A percentile compares a stretch with the other conserved stretches of the same genome.
Evolutionary conservation across 2,888 invertebrate genomes (phyloP).

Genomic region (Psylliodes chrysocephalus): DNA sequence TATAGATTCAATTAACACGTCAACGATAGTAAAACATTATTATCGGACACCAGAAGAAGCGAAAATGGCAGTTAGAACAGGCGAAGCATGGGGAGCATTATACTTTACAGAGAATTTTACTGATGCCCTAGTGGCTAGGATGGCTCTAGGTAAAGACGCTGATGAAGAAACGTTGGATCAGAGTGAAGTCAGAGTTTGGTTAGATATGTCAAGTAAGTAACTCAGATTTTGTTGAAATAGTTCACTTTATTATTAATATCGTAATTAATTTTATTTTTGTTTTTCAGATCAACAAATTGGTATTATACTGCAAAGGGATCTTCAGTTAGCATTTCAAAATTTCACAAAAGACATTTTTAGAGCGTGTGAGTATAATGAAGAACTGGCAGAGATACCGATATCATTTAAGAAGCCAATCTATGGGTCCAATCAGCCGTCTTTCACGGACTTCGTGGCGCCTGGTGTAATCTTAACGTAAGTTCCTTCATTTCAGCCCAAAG

Average conservation of each 20-base stretch:
- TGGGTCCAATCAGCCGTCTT: slow-evolving; percentile 88
- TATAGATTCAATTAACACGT: slow-evolving; percentile 65
- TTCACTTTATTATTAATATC: too few relatives aligned
- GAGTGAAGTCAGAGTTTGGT: slow-evolving; percentile 88
- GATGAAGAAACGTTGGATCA: slow-evolving; percentile 88
- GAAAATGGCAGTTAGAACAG: slow-evolving; percentile 76
- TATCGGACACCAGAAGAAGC: slow-evolving; percentile 76
- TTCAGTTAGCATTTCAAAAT: slow-evolving; percentile 86
- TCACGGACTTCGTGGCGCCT: slow-evolving; percentile 96
- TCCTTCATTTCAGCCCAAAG: too few relatives aligned
- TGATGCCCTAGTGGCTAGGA: slow-evolving; percentile 82
- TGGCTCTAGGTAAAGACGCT: slow-evolving; percentile 82
- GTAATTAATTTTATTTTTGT: not conserved
- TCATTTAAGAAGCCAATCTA: slow-evolving; percentile 91
- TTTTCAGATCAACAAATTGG: slow-evolving; percentile 88
- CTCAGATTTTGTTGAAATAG: not conserved
- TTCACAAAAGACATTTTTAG: slow-evolving; percentile 81
- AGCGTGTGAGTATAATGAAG: slow-evolving; percentile 83
- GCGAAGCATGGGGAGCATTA: slow-evolving; percentile 89
- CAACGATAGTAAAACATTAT: slow-evolving; percentile 76
- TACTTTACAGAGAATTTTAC: slow-evolving; percentile 92
- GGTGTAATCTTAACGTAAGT: slow-evolving; percentile 93
- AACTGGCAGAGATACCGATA: slow-evolving; percentile 88
- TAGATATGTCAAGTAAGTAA: slow-evolving; percentile 87
- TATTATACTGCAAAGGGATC: slow-evolving; percentile 85